Evolutionary conservation across 2,113 vertebrate genomes (phyloP).

Genomic region (Heteronetta atricapilla): DNA sequence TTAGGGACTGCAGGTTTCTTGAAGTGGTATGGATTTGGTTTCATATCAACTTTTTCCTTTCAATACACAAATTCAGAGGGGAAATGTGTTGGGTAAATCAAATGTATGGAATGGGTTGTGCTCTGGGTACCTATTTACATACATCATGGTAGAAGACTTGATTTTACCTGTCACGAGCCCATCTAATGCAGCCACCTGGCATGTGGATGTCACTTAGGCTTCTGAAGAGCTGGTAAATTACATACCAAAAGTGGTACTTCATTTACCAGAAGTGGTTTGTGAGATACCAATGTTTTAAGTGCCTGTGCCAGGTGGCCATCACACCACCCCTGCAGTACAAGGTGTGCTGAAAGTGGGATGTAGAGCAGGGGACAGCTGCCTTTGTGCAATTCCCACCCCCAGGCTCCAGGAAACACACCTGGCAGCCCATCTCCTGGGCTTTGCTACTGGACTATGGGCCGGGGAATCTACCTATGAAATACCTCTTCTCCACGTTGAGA

Average conservation of each 20-base stretch:
- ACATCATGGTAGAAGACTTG: not conserved
- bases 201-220: not conserved
- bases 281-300: not conserved
- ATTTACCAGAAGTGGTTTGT: not conserved
- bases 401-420: too few species aligned
- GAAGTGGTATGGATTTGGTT: not conserved
- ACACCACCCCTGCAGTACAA: not conserved
- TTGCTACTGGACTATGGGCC: not conserved
- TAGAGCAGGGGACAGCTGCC: not conserved
- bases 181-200: not conserved
- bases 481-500: not conserved
- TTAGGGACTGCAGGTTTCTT: not conserved
- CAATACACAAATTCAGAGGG: not conserved
- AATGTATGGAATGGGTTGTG: accelerated
- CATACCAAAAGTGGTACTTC: accelerated
- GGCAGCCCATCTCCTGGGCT: not conserved
- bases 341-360: not conserved
- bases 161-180: not conserved
- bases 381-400: not conserved
- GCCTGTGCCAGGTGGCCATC: not conserved
- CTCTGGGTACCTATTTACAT: not conserved
- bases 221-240: not conserved
- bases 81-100: not conserved
- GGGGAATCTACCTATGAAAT: not conserved
- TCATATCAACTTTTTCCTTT: not conserved